Evolutionary conservation across 1,140 invertebrate genomes (phyloP).

Genomic region (Sogatella furcifera): DNA sequence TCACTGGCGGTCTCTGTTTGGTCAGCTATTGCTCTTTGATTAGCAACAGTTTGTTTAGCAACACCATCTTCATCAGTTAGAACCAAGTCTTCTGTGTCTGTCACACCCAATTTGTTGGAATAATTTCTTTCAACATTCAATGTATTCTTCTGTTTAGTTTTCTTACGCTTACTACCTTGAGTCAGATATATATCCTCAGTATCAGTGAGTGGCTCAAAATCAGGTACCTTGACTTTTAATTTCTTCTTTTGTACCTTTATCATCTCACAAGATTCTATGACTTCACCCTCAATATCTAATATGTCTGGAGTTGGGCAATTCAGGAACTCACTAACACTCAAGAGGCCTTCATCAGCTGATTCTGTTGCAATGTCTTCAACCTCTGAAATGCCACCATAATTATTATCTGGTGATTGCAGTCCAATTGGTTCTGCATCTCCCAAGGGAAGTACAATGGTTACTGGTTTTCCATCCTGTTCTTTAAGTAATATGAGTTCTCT

Average conservation of each 20-base stretch:
- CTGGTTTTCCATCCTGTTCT: conserved; percentile 35
- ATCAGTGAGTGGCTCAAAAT: conserved; percentile 32
- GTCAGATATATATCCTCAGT: conserved; percentile 38
- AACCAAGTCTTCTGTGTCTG: conserved; percentile 42
- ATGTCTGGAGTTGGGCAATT: conserved; percentile 22
- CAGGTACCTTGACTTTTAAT: conserved; percentile 4
- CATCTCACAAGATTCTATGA: conserved; percentile 24
- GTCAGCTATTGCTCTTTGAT: neutral
- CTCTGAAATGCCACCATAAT: conserved; percentile 32
- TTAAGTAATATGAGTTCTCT: conserved; percentile 36
- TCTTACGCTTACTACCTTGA: conserved; percentile 16
- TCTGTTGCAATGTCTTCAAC: conserved; percentile 36
- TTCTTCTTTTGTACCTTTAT: conserved; percentile 19
- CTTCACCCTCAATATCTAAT: conserved; percentile 26
- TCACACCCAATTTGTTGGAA: conserved; percentile 20
- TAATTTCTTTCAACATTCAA: neutral
- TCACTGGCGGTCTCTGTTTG: conserved; percentile 1
- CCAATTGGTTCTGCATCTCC: conserved; percentile 31
- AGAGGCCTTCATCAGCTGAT: conserved; percentile 33
- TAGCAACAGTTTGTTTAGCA: neutral
- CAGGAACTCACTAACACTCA: conserved; percentile 7
- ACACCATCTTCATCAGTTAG: conserved; percentile 33
- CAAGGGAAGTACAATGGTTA: conserved; percentile 35
- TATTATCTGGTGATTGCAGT: conserved; percentile 28
- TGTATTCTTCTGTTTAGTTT: conserved; percentile 8